Base-by-base conservation (phyloP, 2,888 invertebrate genomes). In the Andrena haemorrhoa region DNA sequence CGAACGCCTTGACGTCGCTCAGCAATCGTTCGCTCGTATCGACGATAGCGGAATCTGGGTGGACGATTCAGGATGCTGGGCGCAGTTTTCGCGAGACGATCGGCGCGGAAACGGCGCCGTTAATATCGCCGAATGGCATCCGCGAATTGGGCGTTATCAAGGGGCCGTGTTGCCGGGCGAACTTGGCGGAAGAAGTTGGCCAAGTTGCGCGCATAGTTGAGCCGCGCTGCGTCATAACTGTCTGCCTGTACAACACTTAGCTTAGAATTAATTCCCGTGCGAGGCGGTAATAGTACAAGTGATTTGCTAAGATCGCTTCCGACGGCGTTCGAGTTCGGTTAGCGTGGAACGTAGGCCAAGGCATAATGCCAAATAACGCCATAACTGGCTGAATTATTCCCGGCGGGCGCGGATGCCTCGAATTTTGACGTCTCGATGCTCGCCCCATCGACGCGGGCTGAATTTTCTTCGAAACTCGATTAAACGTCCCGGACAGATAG, bases 271-370 rank as follows among this genome's bases (percentile, higher is more conserved):
- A 79, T 79, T 76, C 79, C 16, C 26, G 68, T 10, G 60, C 12
- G 53, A 29, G 35, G 26, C 53, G 65, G 65, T 51, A 65, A 65
- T 56, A 29, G 60, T 29, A 53, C 65, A 29, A 71, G 69, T 75
- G 79, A 68, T 75, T 71, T 53, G 79, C 75, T 53, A 75, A 75
- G 70, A 75, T 75, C 70, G 60, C 64, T 70, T 75, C 71, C 70
- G 56, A 35, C 23, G 33, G 5, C 65, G 35, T 35, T 51, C 26
- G 66, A 26, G 58, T n/a, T 23, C 23, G 75, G 69, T 35, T 58
- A 35, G 23, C 51, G 47, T 20, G 2, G 77, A 73, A 77, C 74
- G 35, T 4, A 1, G 31, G 68, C 73, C 78, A 73, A 69, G 78
- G 78, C 78, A 26, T 56, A 3, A 33, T 74, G 78, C 78, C 78